phyloP scores from a whole-genome alignment of 2,888 invertebrate species.

The Drosophila recens region DNA sequence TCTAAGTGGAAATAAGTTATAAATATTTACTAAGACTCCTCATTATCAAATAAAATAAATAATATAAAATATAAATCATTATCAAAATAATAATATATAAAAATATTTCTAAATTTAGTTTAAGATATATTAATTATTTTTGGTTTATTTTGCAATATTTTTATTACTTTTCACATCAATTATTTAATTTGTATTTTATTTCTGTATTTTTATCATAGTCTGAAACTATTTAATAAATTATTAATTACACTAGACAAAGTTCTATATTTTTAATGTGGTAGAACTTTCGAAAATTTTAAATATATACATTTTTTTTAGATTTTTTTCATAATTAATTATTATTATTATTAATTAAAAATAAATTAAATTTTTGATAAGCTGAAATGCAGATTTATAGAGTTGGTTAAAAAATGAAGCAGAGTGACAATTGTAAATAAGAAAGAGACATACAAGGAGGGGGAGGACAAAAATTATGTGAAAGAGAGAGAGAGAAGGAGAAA shows the following conservation, averaged over 20 bases:
- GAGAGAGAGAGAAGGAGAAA: not conserved
- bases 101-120: too few species aligned
- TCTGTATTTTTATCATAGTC: not conserved
- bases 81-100: too few species aligned
- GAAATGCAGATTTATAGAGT: conserved; percentile 4
- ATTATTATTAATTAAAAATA: too few species aligned
- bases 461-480: not conserved
- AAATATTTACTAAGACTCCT: too few species aligned
- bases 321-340: too few species aligned
- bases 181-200: not conserved
- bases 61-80: too few species aligned
- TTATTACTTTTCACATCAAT: too few species aligned
- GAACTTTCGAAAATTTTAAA: not conserved
- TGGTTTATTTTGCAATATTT: not conserved
- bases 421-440: conserved; percentile 12
- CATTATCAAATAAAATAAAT: too few species aligned
- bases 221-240: too few species aligned
- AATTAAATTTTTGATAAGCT: conserved; percentile 8
- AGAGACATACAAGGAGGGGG: not conserved
- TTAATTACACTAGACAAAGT: not conserved
- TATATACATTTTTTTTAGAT: not conserved
- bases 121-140: too few species aligned
- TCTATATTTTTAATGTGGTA: not conserved
- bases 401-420: not conserved
- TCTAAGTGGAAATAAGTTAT: too few species aligned